A percentile compares a stretch with the other conserved stretches of the same genome.
phyloP scores from a whole-genome alignment of 2,113 vertebrate species.

The Zingel zingel region DNA sequence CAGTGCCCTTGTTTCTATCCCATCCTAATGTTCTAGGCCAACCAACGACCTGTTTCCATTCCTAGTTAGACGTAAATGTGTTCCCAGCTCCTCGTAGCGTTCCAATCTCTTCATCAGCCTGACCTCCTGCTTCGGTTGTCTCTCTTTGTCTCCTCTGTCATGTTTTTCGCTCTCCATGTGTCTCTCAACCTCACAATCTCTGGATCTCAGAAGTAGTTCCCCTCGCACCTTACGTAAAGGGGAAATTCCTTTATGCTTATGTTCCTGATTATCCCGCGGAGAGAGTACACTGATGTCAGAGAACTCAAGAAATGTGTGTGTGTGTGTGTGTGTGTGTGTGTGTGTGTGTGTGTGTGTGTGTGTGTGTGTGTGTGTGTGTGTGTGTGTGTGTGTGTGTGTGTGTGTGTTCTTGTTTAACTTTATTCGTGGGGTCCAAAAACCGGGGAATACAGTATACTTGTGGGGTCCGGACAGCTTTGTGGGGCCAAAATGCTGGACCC shows the following conservation, averaged over 20 bases:
- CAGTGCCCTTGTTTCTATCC: not conserved
- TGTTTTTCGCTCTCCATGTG: conserved; percentile 43
- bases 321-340: not conserved
- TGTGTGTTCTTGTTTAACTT: too few species aligned
- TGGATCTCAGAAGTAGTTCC: conserved; percentile 58
- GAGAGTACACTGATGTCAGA: conserved; percentile 23
- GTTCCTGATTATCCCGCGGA: conserved; percentile 64
- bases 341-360: not conserved
- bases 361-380: not conserved
- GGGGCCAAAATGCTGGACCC: too few species aligned
- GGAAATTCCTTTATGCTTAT: conserved; percentile 78
- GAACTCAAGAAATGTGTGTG: not conserved
- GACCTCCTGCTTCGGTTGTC: conserved; percentile 1
- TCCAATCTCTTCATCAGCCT: not conserved
- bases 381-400: not conserved
- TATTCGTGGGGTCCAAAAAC: too few species aligned
- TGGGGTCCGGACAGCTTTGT: too few species aligned
- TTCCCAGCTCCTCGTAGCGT: not conserved
- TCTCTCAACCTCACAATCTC: conserved; percentile 54
- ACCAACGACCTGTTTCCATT: conserved; percentile 15
- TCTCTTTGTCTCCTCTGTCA: conserved; percentile 3
- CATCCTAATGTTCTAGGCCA: not conserved
- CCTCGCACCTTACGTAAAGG: conserved; percentile 71
- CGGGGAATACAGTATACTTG: too few species aligned
- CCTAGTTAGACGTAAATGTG: not conserved